Evolutionary conservation across 2,888 invertebrate species (phyloP), one percentile per base, ranked within the genome.

Genomic region (Gymnosoma rotundatum): DNA sequence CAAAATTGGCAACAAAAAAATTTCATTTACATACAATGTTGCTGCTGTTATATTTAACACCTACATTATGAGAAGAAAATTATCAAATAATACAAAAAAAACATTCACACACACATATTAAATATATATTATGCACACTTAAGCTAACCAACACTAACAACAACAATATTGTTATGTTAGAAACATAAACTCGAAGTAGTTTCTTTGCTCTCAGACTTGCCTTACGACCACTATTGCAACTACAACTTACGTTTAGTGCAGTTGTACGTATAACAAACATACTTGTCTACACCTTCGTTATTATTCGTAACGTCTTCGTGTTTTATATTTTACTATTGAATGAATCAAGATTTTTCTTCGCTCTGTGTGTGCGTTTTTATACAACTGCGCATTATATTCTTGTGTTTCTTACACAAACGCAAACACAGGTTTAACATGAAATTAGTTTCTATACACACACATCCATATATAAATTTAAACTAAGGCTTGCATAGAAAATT

Each of bases 351-450:
- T 78, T 81, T 25, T 84, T 64, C 70, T 74, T 74, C 45, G 20
- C n/a, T 56, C 48, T 21, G 21, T 52, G 48, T 76, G 52, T 81
- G 81, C 75, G 52, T 67, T 75, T 80, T 79, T 79, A 74, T 78
- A 78, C 84, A 74, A 84, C 84, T 84, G 84, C 84, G 84, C 84
- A 84, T 84, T 84, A 84, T 84, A 81, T 81, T 52, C 75, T 76
- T 83, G 54, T 73, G 50, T 66, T 75, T 56, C 78, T 75, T 70
- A 42, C 42, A 52, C 76, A 54, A n/a, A n/a, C n/a, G n/a, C 32
- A 72, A 38, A 50, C 48, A 61, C 56, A 76, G 25, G 9, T 58
- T 45, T 42, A 48, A 16, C 12, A 9, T 14, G 18, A 60, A 67
- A 61, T 66, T 72, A 61, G 54, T 63, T 72, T 60, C 42, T 58